Conservation (phyloP, 2,888 invertebrate species). For the Neoaliturus tenellus region DNA sequence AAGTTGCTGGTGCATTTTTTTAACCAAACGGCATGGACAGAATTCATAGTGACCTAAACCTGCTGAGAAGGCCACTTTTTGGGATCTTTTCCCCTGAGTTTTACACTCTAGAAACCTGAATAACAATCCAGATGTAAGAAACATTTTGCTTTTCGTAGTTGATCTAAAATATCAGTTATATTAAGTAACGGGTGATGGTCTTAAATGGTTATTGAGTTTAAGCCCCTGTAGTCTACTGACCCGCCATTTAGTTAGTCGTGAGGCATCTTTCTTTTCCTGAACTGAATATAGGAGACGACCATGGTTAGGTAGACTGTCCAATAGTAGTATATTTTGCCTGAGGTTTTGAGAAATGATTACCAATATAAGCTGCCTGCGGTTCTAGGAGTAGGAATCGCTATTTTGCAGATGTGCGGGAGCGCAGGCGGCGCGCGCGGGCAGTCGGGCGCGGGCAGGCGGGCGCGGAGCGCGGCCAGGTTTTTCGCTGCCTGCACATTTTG, state of each 20-base stretch:
- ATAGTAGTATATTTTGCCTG: too few relatives aligned
- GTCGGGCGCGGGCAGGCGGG: too few relatives aligned
- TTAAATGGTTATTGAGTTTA: conserved; percentile 61
- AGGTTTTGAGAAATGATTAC: too few relatives aligned
- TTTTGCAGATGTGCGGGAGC: too few relatives aligned
- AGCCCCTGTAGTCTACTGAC: conserved; percentile 67
- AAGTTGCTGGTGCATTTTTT: conserved; percentile 67
- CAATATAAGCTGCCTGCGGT: too few relatives aligned
- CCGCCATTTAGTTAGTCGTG: conserved; percentile 68
- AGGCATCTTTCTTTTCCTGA: conserved; percentile 69
- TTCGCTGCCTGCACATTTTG: too few relatives aligned
- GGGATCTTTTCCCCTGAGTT: conserved; percentile 66
- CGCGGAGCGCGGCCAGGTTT: too few relatives aligned
- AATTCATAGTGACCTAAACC: conserved; percentile 68
- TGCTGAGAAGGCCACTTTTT: conserved; percentile 69
- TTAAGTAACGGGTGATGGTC: neutral
- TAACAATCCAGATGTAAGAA: conserved; percentile 29
- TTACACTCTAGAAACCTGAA: conserved; percentile 58
- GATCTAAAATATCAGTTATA: conserved; percentile 27
- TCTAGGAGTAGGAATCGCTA: too few relatives aligned
- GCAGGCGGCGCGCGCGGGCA: too few relatives aligned
- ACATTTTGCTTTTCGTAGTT: conserved; percentile 18
- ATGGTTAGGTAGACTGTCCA: conserved; percentile 68
- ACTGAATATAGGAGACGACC: conserved; percentile 70
- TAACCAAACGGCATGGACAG: conserved; percentile 69